Evolutionary conservation across 2,113 vertebrate species (phyloP).

Genomic region (Serinus canaria): DNA sequence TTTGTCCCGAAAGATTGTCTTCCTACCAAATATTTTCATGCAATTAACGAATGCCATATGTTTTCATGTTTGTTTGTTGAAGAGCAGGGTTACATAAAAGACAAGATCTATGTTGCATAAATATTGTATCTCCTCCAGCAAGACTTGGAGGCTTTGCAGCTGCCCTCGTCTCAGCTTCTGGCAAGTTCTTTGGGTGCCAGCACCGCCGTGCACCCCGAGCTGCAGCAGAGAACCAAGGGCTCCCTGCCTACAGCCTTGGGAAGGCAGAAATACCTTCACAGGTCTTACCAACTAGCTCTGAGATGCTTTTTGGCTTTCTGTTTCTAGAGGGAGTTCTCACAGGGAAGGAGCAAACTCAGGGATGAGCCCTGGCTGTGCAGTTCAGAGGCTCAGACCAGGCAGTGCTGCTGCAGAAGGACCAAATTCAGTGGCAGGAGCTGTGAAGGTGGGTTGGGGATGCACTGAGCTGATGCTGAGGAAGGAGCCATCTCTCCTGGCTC

Average conservation of each 20-base stretch:
- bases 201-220: background rate
- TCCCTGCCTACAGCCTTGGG: background rate
- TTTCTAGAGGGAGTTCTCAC: background rate
- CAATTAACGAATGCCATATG: background rate
- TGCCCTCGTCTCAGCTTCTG: background rate
- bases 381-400: background rate
- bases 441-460: background rate
- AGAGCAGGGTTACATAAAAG: background rate
- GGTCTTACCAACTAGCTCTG: background rate
- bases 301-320: background rate
- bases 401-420: rapidly evolving
- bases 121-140: background rate
- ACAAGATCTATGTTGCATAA: background rate
- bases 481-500: rapidly evolving
- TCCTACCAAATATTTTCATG: background rate
- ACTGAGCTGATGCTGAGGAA: background rate
- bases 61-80: background rate
- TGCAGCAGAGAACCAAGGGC: background rate
- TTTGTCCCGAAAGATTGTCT: background rate
- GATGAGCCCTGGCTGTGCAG: background rate
- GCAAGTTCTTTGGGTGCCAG: background rate
- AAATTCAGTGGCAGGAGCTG: background rate
- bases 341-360: background rate
- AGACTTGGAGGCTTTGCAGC: background rate
- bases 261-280: background rate